These are phyloP conservation scores for Penaeus japonicus DNA, from an alignment of 1,140 invertebrate genomes.

Conservation along the genomic window DNA sequence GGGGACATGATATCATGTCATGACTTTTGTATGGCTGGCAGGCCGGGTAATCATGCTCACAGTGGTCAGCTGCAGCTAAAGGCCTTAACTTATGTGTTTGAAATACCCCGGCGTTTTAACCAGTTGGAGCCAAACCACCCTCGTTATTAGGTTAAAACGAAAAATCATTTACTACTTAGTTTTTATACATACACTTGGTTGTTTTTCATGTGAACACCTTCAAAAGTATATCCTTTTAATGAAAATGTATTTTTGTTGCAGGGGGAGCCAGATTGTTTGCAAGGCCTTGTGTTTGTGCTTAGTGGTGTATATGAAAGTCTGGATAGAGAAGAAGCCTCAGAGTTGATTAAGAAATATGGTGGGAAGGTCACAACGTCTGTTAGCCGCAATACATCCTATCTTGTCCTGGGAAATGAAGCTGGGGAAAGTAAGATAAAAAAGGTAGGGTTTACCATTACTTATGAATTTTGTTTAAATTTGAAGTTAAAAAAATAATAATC, in stretches of 20 bases:
- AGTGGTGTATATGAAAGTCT: slow-evolving; percentile 90
- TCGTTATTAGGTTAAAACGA: too few species aligned
- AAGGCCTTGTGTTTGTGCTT: slow-evolving; percentile 79
- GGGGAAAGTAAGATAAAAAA: slow-evolving; percentile 85
- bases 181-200: too few species aligned
- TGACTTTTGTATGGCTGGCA: too few species aligned
- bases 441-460: slow-evolving; percentile 60
- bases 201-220: too few species aligned
- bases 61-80: too few species aligned
- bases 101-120: too few species aligned
- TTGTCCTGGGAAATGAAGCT: slow-evolving; percentile 83
- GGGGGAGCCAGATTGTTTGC: slow-evolving; percentile 34
- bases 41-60: too few species aligned
- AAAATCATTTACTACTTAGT: too few species aligned
- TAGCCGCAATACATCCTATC: slow-evolving; percentile 83
- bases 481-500: neutral
- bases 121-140: too few species aligned
- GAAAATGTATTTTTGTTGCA: neutral
- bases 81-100: too few species aligned
- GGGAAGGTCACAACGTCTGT: slow-evolving; percentile 78
- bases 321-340: slow-evolving; percentile 80
- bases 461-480: neutral
- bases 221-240: neutral
- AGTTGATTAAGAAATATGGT: slow-evolving; percentile 80
- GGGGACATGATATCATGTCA: too few species aligned